Evolutionary conservation across 2,888 invertebrate species (phyloP), one percentile per base, ranked within the genome.

Genomic region (Allolobophora icterica): DNA sequence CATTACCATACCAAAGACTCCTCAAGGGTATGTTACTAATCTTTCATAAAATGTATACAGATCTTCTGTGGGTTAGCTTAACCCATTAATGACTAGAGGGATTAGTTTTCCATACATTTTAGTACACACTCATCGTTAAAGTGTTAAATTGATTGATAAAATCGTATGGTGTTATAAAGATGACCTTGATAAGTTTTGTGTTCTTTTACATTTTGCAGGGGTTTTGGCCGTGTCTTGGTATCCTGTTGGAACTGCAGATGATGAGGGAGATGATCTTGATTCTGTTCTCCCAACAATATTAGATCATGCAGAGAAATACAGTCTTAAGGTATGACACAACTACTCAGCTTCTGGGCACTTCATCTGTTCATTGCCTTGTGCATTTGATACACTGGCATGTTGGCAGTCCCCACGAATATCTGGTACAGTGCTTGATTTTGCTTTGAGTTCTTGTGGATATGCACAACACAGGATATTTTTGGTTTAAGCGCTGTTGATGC

Each of bases 221-320:
- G 96, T 97, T 21, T 93, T 96, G 19, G 95, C 96, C 8, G 95
- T 96, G 24, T 96, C 96, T 45, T 97, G 95, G 97, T 96, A 96
- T 92, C 96, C 96, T 35, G 95, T 96, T 24, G 95, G 93, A 19
- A 38, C 91, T 92, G 94, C 94, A 8, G 95, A 95, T 92, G 93
- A 93, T 0, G 92, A 94, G 40, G 95, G 95, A 13, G 91, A 92
- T 42, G 93, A 95, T 30, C 93, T 94, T 71, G 95, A 95, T 92
- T 89, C 92, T 35, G 91, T 95, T 24, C 93, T 95, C 71, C 94
- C 94, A 15, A 84, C 91, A 0, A 91, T 95, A 52, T 91, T 96
- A 89, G 94, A 95, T 91, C 92, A 92, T 33, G 95, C 95, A 83
- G 92, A 94, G 17, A 93, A 94, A 91, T 94, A 94, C 92, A 92